A percentile compares a stretch with the other conserved stretches of the same genome.
These are phyloP conservation scores for Caenorhabditis sp. DNA, from an alignment of 2,888 invertebrate genomes.

Conservation along the genomic window DNA sequence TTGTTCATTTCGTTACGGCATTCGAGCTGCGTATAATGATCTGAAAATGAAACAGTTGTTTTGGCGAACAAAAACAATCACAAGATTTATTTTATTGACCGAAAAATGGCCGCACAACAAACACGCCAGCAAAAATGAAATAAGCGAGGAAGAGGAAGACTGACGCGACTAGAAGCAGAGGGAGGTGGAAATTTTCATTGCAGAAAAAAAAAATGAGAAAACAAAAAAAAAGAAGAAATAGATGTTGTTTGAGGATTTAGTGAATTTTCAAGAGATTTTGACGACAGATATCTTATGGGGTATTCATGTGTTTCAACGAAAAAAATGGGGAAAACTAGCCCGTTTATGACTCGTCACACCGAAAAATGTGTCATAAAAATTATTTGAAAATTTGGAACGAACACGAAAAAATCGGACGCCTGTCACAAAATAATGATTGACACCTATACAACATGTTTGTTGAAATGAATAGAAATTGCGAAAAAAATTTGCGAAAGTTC, in stretches of 20 bases:
- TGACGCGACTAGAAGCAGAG: conserved; percentile 3
- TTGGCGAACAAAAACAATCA: not conserved
- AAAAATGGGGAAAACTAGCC: no score
- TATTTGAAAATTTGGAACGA: not conserved
- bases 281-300: conserved; percentile 9
- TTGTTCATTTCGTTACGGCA: conserved; percentile 18
- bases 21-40: not conserved
- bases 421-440: conserved; percentile 5
- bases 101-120: conserved; percentile 8
- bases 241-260: no score
- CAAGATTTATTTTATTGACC: conserved; percentile 9
- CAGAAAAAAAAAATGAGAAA: not conserved
- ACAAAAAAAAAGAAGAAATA: conserved; percentile 7
- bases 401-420: conserved; percentile 8
- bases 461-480: not conserved
- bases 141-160: conserved; percentile 15
- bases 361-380: not conserved
- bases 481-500: no score
- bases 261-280: not conserved
- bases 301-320: not conserved
- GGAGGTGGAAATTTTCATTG: not conserved
- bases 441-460: not conserved
- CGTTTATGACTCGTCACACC: no score
- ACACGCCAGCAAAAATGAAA: conserved; percentile 12
- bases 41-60: not conserved